A percentile compares a stretch with the other conserved stretches of the same genome.
Conservation (phyloP, 1,140 invertebrate genomes). For the Conopomorpha cramerella region DNA sequence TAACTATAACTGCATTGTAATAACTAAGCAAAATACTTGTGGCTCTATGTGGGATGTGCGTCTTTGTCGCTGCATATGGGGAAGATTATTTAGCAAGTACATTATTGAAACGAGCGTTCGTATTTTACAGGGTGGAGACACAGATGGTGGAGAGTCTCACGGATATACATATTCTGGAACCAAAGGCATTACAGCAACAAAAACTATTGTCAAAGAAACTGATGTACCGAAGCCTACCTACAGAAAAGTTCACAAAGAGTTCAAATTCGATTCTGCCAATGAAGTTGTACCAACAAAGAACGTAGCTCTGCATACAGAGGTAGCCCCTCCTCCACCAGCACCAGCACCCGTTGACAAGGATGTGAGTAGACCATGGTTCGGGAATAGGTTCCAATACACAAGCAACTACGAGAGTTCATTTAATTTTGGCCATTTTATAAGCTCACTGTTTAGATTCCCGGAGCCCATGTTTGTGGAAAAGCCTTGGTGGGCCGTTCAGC, state of each 20-base stretch:
- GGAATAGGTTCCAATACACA: too few relatives aligned
- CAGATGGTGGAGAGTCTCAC: slow-evolving; percentile 16
- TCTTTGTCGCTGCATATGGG: too few relatives aligned
- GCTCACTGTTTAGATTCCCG: slow-evolving; percentile 15
- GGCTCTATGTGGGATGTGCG: too few relatives aligned
- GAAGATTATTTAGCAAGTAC: too few relatives aligned
- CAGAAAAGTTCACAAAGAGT: slow-evolving; percentile 21
- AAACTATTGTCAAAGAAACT: slow-evolving; percentile 12
- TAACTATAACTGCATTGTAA: too few relatives aligned
- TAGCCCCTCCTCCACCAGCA: slow-evolving; percentile 6
- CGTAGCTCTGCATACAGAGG: too few relatives aligned
- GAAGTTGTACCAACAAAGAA: slow-evolving; percentile 21
- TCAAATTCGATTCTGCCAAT: slow-evolving; percentile 24
- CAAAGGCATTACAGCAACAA: slow-evolving; percentile 12
- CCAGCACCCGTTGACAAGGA: slow-evolving; percentile 27
- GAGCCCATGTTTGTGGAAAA: slow-evolving; percentile 6
- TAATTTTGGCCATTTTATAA: slow-evolving; percentile 13
- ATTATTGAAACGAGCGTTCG: neutral
- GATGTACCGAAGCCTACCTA: slow-evolving; percentile 12
- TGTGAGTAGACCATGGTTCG: too few relatives aligned
- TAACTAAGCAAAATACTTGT: too few relatives aligned
- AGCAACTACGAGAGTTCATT: slow-evolving; percentile 5
- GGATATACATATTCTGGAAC: slow-evolving; percentile 20
- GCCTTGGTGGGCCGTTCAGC: too few relatives aligned
- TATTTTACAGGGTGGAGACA: slow-evolving; percentile 25